Percentiles rank a stretch among this genome's conserved stretches.
Conservation (phyloP, 1,140 invertebrate species). For the Maniola jurtina region DNA sequence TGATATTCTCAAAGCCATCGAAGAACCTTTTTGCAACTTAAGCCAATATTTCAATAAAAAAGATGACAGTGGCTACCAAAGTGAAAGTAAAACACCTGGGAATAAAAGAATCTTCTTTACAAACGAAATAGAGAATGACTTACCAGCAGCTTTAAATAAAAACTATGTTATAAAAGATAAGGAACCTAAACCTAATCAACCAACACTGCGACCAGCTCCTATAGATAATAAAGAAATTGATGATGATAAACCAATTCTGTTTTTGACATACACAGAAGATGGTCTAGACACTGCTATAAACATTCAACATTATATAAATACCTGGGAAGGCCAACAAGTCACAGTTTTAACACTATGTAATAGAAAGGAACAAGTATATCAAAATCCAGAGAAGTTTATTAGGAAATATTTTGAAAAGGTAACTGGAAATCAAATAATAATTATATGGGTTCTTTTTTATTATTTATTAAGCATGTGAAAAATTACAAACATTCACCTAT, state of each 20-base stretch:
- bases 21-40: constrained; percentile 56
- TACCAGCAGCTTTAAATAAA: constrained; percentile 69
- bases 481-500: no score
- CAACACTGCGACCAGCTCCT: constrained; percentile 41
- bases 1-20: constrained; percentile 71
- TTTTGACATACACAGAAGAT: constrained; percentile 74
- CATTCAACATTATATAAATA: constrained; percentile 61
- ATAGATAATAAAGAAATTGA: constrained; percentile 41
- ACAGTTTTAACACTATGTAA: constrained; percentile 65
- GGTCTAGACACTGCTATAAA: constrained; percentile 65
- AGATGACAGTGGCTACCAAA: constrained; percentile 73
- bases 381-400: constrained; percentile 74
- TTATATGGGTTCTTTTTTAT: background rate
- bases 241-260: constrained; percentile 59
- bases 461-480: no score
- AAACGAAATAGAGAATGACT: constrained; percentile 58
- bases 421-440: constrained; percentile 14
- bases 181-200: constrained; percentile 49
- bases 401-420: constrained; percentile 77
- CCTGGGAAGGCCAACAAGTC: constrained; percentile 56
- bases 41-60: constrained; percentile 61
- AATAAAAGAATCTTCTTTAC: constrained; percentile 59
- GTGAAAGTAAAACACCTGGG: constrained; percentile 50
- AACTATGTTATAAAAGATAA: constrained; percentile 52
- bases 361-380: constrained; percentile 64